Evolutionary conservation across 2,797 vertebrate genomes (phyloP).

Genomic region (Takifugu rubripes): DNA sequence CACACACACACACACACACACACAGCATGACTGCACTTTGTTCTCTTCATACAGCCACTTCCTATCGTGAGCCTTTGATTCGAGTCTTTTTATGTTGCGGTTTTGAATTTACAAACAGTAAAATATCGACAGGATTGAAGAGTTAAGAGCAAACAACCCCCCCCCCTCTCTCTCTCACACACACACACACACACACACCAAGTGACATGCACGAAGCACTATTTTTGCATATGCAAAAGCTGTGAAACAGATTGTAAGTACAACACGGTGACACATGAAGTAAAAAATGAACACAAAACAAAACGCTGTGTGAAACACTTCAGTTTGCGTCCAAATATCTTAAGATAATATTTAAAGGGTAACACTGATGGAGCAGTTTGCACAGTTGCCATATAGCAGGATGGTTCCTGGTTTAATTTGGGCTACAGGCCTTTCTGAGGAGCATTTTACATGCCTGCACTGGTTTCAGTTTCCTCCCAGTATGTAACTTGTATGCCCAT

Average conservation of each 20-base stretch:
- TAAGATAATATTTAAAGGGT: too few relatives aligned
- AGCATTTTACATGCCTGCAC: too few relatives aligned
- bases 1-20: slow-evolving; percentile 13
- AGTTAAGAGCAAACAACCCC: neutral
- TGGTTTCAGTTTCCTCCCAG: too few relatives aligned
- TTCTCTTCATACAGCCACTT: slow-evolving; percentile 31
- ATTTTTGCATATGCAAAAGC: slow-evolving; percentile 1
- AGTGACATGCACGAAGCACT: neutral
- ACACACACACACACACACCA: slow-evolving; percentile 1
- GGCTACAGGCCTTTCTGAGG: too few relatives aligned
- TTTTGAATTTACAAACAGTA: slow-evolving; percentile 32
- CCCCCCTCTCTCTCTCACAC: neutral
- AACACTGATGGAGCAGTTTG: too few relatives aligned
- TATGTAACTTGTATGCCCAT: too few relatives aligned
- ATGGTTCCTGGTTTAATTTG: too few relatives aligned
- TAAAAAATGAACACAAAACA: neutral
- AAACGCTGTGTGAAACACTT: slow-evolving; percentile 2
- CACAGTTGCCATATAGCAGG: too few relatives aligned
- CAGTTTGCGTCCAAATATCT: neutral
- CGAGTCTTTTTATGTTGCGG: slow-evolving; percentile 35
- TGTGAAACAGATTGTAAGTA: slow-evolving; percentile 1
- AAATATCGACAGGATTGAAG: slow-evolving; percentile 23
- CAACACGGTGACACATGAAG: neutral
- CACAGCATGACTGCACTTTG: slow-evolving; percentile 30
- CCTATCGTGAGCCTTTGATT: slow-evolving; percentile 33